Base-by-base conservation (phyloP, 1,140 invertebrate species). In the Hypsibius dujardini region DNA sequence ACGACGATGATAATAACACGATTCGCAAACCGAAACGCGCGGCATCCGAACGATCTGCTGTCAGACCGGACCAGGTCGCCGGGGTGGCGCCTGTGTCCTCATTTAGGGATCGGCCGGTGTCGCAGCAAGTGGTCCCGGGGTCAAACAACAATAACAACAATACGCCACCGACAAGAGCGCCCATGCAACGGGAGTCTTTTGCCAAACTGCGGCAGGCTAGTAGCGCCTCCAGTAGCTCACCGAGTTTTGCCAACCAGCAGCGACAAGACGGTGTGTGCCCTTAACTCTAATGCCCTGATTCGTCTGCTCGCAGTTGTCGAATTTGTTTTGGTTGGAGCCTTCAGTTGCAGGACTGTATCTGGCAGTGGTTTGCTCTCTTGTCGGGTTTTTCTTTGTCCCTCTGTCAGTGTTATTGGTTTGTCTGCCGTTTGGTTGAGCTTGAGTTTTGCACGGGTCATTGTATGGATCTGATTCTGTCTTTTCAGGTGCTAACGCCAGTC, bases 1-100 rank as follows among this genome's bases (percentile, higher is more conserved):
- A 67, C 42, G 42, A 67, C 7, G 62, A 67, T 42, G 62, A 42
- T 42, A 42, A 67, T 14, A 42, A 42, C 12, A 67, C 62, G 62
- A 67, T 67, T 3, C 62, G 62, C 62, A 67, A 67, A 42, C 62
- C 62, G 3, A 67, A 67, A 42, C 62, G 62, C 62, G 42, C 62
- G 3, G 12, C 62, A 3, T 67, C 62, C 7, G 62, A 67, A 42
- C 62, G 62, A 3, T 67, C 62, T 12, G 62, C 62, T 3, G 42
- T 42, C 7, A 12, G 62, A 42, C 62, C 62, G 7, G 62, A 67
- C 3, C 62, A 7, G 7, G 12, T 14, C 7, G 42, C 62, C 7
- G 3, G 42, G 7, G 7, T 3, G 45, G 62, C 50, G n/a, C n/a
- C n/a, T n/a, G n/a, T n/a, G n/a, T 7, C 7, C 50, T 56, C 50